phyloP scores from a whole-genome alignment of 2,888 invertebrate genomes.

The Pandemis heparana region DNA sequence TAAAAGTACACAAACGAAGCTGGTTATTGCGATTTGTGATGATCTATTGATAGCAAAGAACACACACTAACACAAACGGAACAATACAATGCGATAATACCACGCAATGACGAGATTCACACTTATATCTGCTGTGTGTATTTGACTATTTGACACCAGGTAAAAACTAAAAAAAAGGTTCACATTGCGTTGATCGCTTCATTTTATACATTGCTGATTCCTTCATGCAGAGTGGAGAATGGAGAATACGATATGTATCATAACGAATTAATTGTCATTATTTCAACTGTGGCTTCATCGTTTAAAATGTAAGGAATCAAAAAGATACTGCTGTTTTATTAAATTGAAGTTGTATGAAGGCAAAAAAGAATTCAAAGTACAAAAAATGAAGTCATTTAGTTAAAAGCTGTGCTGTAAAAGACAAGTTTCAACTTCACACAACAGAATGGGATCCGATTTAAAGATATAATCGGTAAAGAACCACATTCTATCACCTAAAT shows the following conservation, averaged over 20 bases:
- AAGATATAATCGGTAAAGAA: slow-evolving; percentile 51
- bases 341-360: background rate
- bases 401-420: slow-evolving; percentile 24
- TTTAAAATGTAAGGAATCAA: too few relatives aligned
- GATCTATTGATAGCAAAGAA: too few relatives aligned
- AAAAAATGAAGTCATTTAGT: slow-evolving; percentile 25
- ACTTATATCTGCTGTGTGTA: background rate
- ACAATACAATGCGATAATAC: background rate
- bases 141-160: background rate
- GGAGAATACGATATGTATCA: too few relatives aligned
- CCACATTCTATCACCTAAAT: slow-evolving; percentile 37
- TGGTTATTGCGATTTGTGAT: too few relatives aligned
- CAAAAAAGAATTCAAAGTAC: slow-evolving; percentile 12
- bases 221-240: too few relatives aligned
- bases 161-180: background rate
- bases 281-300: too few relatives aligned
- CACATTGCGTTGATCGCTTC: slow-evolving; percentile 8
- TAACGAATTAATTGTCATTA: too few relatives aligned
- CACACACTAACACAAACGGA: too few relatives aligned
- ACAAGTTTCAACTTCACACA: slow-evolving; percentile 47
- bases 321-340: too few relatives aligned
- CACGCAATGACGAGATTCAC: background rate
- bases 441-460: slow-evolving; percentile 49
- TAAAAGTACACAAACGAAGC: too few relatives aligned
- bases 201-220: too few relatives aligned